A percentile compares a stretch with the other conserved stretches of the same genome.
phyloP scores from a whole-genome alignment of 1,140 invertebrate genomes.

The Lycorma delicatula region DNA sequence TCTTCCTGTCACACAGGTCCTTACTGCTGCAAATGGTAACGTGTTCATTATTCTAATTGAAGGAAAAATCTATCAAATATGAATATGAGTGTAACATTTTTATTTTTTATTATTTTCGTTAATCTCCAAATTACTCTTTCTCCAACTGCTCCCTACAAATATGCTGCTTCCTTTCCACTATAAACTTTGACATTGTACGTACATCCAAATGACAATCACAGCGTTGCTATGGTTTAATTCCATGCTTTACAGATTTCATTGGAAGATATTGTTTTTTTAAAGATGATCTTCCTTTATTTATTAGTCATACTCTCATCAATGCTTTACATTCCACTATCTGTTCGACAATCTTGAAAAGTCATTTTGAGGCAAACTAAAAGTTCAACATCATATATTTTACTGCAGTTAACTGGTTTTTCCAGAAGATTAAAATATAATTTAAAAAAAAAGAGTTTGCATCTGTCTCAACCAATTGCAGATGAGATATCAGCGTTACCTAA shows the following conservation, averaged over 20 bases:
- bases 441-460: slow-evolving; percentile 15
- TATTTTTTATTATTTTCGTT: neutral
- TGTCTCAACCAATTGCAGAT: slow-evolving; percentile 21
- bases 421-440: slow-evolving; percentile 29
- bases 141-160: slow-evolving; percentile 19
- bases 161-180: slow-evolving; percentile 21
- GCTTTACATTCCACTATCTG: neutral
- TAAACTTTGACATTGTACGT: slow-evolving; percentile 29
- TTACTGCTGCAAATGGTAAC: neutral
- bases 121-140: slow-evolving; percentile 26
- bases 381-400: slow-evolving; percentile 25
- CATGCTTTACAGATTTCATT: slow-evolving; percentile 33
- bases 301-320: slow-evolving; percentile 27
- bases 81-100: neutral
- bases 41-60: neutral
- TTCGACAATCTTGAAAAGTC: slow-evolving; percentile 19
- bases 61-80: slow-evolving; percentile 3
- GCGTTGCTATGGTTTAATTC: slow-evolving; percentile 32
- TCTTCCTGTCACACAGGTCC: neutral
- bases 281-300: slow-evolving; percentile 25
- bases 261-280: slow-evolving; percentile 30
- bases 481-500: slow-evolving; percentile 28
- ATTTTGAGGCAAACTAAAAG: slow-evolving; percentile 14
- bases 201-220: slow-evolving; percentile 28
- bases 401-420: slow-evolving; percentile 18